Conservation (phyloP, 2,113 vertebrate species). For the Tupaia chinensis region DNA sequence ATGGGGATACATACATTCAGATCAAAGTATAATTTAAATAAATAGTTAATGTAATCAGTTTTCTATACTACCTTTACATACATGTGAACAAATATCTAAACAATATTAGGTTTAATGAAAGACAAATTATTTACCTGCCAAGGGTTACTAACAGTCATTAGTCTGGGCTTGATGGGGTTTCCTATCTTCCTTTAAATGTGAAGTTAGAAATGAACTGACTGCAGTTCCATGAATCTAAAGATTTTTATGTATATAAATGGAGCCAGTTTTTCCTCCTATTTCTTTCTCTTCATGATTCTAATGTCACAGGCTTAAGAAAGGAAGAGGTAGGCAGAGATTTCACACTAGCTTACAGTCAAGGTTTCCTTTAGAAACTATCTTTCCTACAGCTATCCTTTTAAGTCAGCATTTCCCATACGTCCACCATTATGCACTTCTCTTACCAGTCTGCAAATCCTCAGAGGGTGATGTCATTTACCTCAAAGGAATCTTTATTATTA, state of each 20-base stretch:
- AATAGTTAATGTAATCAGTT: not conserved
- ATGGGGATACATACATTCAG: not conserved
- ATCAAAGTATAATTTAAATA: not conserved
- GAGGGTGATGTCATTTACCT: not conserved
- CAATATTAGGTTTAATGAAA: not conserved
- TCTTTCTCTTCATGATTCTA: not conserved
- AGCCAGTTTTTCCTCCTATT: not conserved
- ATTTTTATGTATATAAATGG: not conserved
- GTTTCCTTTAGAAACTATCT: not conserved
- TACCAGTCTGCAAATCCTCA: not conserved
- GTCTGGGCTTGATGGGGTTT: not conserved
- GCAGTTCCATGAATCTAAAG: not conserved
- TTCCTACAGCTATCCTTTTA: not conserved
- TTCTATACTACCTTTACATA: not conserved
- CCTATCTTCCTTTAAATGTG: not conserved
- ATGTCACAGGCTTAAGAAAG: not conserved
- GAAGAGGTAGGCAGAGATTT: not conserved
- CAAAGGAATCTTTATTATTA: not conserved
- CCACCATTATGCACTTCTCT: not conserved
- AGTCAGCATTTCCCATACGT: not conserved
- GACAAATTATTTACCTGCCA: not conserved
- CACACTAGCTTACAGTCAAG: not conserved
- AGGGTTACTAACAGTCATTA: not conserved
- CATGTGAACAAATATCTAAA: not conserved
- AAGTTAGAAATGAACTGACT: not conserved